A percentile compares a stretch with the other conserved stretches of the same genome.
Conservation (phyloP, 2,113 vertebrate species). For the Cryptomyrus ogoouensis region DNA sequence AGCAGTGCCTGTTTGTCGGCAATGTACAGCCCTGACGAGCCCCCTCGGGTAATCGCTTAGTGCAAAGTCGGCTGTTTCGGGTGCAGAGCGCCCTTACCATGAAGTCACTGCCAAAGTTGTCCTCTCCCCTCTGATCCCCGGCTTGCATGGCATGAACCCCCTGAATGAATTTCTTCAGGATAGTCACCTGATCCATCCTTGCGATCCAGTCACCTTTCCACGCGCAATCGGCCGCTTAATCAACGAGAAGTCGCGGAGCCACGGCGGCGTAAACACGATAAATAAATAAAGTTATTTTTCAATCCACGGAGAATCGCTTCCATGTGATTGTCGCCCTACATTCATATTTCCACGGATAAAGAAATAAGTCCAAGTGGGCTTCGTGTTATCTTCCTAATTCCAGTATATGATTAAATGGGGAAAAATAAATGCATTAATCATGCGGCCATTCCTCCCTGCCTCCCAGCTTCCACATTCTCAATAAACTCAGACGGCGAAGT, state of each 20-base stretch:
- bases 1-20: background rate
- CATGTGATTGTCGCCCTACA: constrained; percentile 14
- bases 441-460: constrained; percentile 50
- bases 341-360: background rate
- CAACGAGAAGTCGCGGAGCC: background rate
- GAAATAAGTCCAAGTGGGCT: background rate
- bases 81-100: constrained; percentile 69
- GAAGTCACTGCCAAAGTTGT: constrained; percentile 94
- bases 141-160: constrained; percentile 82
- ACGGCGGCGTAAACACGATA: background rate
- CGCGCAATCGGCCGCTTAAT: background rate
- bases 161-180: constrained; percentile 86
- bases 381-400: background rate
- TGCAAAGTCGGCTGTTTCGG: background rate
- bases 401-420: constrained; percentile 9
- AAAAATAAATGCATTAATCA: constrained; percentile 21
- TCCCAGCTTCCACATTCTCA: constrained; percentile 61
- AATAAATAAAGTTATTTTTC: constrained; percentile 19
- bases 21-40: background rate
- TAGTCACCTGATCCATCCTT: constrained; percentile 88
- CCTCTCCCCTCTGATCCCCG: constrained; percentile 83
- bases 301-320: constrained; percentile 18
- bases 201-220: constrained; percentile 26
- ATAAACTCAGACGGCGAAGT: constrained; percentile 51
- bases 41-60: background rate